Percentiles rank a stretch among this genome's conserved stretches.
phyloP scores from a whole-genome alignment of 2,888 invertebrate genomes.

The Aplocera efformata region DNA sequence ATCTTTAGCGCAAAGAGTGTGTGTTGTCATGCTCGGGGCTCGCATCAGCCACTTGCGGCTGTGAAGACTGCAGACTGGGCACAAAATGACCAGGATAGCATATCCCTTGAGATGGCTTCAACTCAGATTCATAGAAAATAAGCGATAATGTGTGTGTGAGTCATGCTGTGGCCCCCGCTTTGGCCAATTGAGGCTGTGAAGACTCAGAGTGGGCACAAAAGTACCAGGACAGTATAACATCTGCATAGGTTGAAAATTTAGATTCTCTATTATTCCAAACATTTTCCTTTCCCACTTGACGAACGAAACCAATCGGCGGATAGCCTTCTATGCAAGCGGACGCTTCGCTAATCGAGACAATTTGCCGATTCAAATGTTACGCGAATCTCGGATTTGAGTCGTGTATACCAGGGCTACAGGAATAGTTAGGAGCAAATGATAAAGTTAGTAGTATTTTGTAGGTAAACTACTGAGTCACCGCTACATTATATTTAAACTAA shows the following conservation, averaged over 20 bases:
- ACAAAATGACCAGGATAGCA: constrained; percentile 24
- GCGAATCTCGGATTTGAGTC: constrained; percentile 41
- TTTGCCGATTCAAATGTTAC: constrained; percentile 39
- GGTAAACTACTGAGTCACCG: too few relatives aligned
- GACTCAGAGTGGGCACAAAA: constrained; percentile 18
- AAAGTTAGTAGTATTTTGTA: too few relatives aligned
- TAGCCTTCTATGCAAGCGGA: constrained; percentile 40
- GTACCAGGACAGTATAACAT: constrained; percentile 23
- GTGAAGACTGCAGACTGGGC: constrained; percentile 20
- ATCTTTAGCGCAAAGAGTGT: too few relatives aligned
- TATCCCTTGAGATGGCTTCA: too few relatives aligned
- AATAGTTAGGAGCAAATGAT: constrained; percentile 21
- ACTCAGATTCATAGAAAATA: too few relatives aligned
- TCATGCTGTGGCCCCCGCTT: neutral
- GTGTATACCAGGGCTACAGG: constrained; percentile 50
- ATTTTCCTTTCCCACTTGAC: constrained; percentile 7
- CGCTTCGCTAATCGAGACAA: constrained; percentile 36
- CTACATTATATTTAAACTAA: too few relatives aligned
- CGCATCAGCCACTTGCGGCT: constrained; percentile 19
- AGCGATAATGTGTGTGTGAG: too few relatives aligned
- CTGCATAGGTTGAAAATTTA: constrained; percentile 15
- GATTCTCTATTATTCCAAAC: constrained; percentile 1
- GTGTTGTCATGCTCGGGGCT: too few relatives aligned
- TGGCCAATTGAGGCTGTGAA: constrained; percentile 23
- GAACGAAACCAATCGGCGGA: constrained; percentile 36